Evolutionary conservation across 2,888 invertebrate species (phyloP).

Genomic region (Caenorhabditis doughertyi): DNA sequence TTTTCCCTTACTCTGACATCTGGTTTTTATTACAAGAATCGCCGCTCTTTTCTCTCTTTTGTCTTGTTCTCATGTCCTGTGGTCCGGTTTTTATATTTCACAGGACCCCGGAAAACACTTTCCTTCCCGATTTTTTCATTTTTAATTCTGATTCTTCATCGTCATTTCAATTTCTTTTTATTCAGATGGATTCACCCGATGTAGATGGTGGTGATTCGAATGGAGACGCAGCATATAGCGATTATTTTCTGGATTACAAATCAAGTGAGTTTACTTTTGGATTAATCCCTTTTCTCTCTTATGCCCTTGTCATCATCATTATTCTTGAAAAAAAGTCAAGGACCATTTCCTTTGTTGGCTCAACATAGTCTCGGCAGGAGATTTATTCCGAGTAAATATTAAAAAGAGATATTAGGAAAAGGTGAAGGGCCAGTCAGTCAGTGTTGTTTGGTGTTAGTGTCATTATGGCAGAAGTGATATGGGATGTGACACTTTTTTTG

Average conservation of each 20-base stretch:
- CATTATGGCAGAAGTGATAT: background rate
- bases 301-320: background rate
- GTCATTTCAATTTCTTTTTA: background rate
- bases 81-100: conserved; percentile 38
- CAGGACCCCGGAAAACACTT: conserved; percentile 2
- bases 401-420: background rate
- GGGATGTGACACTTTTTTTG: conserved; percentile 1
- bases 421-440: background rate
- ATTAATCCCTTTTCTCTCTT: conserved; percentile 11
- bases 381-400: conserved; percentile 37
- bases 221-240: conserved; percentile 69
- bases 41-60: background rate
- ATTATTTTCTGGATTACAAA: conserved; percentile 77
- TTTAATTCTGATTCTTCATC: conserved; percentile 6
- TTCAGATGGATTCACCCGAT: conserved; percentile 42
- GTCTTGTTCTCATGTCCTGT: conserved; percentile 18
- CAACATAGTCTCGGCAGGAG: conserved; percentile 5
- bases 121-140: conserved; percentile 17
- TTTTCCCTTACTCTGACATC: conserved; percentile 23
- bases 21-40: conserved; percentile 62
- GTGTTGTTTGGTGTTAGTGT: conserved; percentile 28
- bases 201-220: conserved; percentile 29
- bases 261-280: conserved; percentile 69
- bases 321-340: conserved; percentile 24
- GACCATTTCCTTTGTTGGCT: conserved; percentile 39